Conservation (phyloP, 1,140 invertebrate species). For the Ostrea denselamellosa region DNA sequence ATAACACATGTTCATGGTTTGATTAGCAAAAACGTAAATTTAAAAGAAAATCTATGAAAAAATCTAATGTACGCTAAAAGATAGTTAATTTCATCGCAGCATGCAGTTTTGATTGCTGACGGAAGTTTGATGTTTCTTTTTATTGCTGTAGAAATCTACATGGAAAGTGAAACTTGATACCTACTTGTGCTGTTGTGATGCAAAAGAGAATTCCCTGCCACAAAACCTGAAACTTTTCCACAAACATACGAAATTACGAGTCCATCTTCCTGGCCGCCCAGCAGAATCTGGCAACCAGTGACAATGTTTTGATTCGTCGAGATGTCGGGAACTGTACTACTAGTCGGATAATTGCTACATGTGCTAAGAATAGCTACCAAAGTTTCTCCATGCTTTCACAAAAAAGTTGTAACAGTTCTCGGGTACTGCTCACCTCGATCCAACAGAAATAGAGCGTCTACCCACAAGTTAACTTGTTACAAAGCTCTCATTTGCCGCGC, state of each 20-base stretch:
- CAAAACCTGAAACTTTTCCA: conserved; percentile 20
- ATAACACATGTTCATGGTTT: conserved; percentile 21
- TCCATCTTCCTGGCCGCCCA: conserved; percentile 16
- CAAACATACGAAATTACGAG: conserved; percentile 11
- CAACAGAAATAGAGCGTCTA: neutral
- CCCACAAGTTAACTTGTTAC: neutral
- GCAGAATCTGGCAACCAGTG: neutral
- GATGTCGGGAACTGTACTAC: conserved; percentile 24
- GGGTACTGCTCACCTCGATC: neutral
- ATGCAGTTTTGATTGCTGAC: neutral
- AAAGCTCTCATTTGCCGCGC: neutral
- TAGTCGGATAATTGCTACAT: neutral
- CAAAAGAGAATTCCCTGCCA: neutral
- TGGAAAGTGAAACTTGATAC: neutral
- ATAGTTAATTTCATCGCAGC: neutral
- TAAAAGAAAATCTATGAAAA: neutral
- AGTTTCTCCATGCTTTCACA: neutral
- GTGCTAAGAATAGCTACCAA: conserved; percentile 16
- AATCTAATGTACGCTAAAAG: neutral
- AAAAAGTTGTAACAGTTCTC: neutral
- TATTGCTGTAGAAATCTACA: neutral
- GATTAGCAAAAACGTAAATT: neutral
- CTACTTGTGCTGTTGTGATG: neutral
- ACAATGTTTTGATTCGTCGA: conserved; percentile 18
- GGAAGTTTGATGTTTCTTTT: neutral